Evolutionary conservation across 1,140 invertebrate genomes (phyloP).

Genomic region (Scaptomyza pallida): DNA sequence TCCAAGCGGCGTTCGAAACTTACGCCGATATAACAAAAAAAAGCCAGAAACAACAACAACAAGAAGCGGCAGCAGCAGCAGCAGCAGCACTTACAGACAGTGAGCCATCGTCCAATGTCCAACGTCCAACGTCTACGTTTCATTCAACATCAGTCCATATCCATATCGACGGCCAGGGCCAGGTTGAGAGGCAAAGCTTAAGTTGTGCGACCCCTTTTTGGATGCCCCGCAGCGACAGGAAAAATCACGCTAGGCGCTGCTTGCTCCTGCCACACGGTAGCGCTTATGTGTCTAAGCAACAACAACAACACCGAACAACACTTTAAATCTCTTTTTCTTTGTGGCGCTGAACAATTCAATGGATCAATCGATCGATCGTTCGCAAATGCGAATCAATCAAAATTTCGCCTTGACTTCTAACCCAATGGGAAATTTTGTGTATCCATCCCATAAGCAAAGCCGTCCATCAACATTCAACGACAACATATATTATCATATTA

Average conservation of each 20-base stretch:
- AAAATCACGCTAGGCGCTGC: slow-evolving; percentile 74
- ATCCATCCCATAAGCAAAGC: slow-evolving; percentile 4
- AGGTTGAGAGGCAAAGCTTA: slow-evolving; percentile 29
- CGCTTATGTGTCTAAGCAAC: slow-evolving; percentile 61
- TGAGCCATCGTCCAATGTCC: slow-evolving; percentile 23
- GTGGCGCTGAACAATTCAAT: too few species aligned
- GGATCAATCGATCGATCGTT: slow-evolving; percentile 43
- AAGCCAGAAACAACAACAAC: slow-evolving; percentile 45
- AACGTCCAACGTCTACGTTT: slow-evolving; percentile 2
- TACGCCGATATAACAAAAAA: slow-evolving; percentile 34
- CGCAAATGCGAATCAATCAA: slow-evolving; percentile 62
- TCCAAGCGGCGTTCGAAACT: slow-evolving; percentile 72
- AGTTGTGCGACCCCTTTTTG: slow-evolving; percentile 26
- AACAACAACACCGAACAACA: slow-evolving; percentile 25
- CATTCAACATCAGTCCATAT: not conserved
- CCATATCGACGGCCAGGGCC: slow-evolving; percentile 8
- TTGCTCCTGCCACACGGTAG: slow-evolving; percentile 75
- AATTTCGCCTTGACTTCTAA: slow-evolving; percentile 33
- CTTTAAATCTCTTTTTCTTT: slow-evolving; percentile 7
- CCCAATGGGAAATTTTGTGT: slow-evolving; percentile 12
- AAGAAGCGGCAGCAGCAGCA: slow-evolving; percentile 37
- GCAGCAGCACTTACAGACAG: slow-evolving; percentile 29
- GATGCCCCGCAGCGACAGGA: slow-evolving; percentile 69
- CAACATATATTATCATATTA: not conserved
- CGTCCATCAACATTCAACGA: slow-evolving; percentile 1